Percentiles rank a stretch among this genome's conserved stretches.
Conservation (phyloP, 2,888 invertebrate species). For the Tinea pellionella region DNA sequence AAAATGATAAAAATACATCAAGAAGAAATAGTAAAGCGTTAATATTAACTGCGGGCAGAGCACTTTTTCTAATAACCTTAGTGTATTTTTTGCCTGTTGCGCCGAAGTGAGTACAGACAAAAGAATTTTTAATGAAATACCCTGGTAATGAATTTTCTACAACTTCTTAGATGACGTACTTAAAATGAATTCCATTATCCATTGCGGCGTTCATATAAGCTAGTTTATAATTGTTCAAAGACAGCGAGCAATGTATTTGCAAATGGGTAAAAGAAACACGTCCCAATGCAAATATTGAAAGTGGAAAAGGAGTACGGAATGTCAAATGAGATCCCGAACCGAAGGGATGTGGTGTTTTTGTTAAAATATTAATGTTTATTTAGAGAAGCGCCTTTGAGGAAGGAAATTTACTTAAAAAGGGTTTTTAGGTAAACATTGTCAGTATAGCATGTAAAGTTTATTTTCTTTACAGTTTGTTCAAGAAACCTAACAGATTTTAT, state of each 20-base stretch:
- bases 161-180: neutral
- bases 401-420: slow-evolving; percentile 10
- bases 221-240: neutral
- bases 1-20: too few relatives aligned
- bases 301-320: neutral
- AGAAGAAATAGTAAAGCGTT: too few relatives aligned
- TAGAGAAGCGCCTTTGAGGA: slow-evolving; percentile 9
- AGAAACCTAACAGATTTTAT: neutral
- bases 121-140: slow-evolving; percentile 12
- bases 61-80: neutral
- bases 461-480: neutral
- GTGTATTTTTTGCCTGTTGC: slow-evolving; percentile 6
- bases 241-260: slow-evolving; percentile 6
- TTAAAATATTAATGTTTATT: slow-evolving; percentile 14
- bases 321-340: slow-evolving; percentile 9
- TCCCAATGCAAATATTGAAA: neutral
- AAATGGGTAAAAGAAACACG: neutral
- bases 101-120: neutral
- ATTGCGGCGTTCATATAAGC: neutral
- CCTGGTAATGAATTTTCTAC: slow-evolving; percentile 5
- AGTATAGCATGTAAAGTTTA: neutral
- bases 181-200: neutral
- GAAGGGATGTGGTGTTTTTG: slow-evolving; percentile 14
- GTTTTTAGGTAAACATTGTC: neutral
- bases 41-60: neutral